A percentile compares a stretch with the other conserved stretches of the same genome.
Evolutionary conservation across 2,797 vertebrate species (phyloP).

Genomic region (Sphenodon punctatus): DNA sequence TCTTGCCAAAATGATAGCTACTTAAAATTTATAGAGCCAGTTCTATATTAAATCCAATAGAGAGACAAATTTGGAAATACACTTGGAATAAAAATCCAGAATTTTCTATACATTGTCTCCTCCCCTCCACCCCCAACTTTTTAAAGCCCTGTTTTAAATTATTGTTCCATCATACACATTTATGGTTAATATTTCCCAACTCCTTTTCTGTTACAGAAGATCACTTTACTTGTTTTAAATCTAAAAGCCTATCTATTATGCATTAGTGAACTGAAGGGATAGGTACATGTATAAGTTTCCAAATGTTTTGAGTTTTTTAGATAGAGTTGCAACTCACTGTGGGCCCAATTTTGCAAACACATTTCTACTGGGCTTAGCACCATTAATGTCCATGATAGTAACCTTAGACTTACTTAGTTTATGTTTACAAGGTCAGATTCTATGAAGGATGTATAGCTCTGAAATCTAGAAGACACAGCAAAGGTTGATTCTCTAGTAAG

Average conservation of each 20-base stretch:
- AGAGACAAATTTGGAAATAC: not conserved
- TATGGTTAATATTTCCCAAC: not conserved
- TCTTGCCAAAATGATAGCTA: conserved; percentile 14
- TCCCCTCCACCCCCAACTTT: not conserved
- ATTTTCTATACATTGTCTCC: not conserved
- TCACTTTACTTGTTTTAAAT: not conserved
- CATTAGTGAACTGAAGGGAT: not conserved
- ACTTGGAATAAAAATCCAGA: not conserved
- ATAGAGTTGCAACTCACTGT: not conserved
- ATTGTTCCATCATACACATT: not conserved
- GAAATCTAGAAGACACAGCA: not conserved
- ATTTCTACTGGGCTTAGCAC: not conserved
- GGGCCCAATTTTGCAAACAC: not conserved
- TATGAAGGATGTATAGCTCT: too few species aligned
- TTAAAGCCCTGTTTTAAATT: too few species aligned
- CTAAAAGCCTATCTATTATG: not conserved
- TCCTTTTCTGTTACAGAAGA: not conserved
- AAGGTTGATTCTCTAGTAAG: not conserved
- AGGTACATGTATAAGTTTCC: not conserved
- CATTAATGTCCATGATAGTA: not conserved
- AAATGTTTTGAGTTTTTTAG: not conserved
- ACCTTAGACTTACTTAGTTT: not conserved
- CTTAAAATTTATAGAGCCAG: conserved; percentile 11
- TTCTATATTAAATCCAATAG: not conserved
- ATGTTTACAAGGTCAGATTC: not conserved